Evolutionary conservation across 2,797 vertebrate genomes (phyloP), one percentile per base, ranked within the genome.

Genomic region (Carapus acus): DNA sequence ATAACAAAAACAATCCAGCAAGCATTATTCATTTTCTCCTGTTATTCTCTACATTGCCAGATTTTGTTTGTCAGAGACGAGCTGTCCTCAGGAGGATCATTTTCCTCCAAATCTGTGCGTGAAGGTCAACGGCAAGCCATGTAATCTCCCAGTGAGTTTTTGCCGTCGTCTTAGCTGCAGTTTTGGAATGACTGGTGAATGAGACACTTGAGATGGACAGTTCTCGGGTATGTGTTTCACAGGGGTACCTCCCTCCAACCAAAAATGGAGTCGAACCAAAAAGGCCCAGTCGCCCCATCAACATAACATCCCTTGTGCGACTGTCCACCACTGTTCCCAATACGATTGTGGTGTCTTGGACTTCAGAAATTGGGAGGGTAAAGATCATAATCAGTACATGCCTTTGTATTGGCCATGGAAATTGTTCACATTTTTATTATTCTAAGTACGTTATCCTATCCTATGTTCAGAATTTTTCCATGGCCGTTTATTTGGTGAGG

Each of bases 261-360:
- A 99, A 99, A 93, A 99, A 98, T 52, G 96, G 96, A 81, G 96
- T 99, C 51, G 96, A 99, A 92, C 96, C 96, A 92, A 99, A 99
- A 91, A 93, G 96, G 83, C 96, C 95, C 60, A 99, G 96, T 88
- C 87, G 96, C 83, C 92, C 95, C 68, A 97, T 99, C 79, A 99
- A 99, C 77, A 97, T 99, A 87, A 99, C 96, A 66, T 97, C 96
- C 82, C 90, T 98, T 43, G 90, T 99, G 48, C 88, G 94, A 49
- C 77, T 99, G 48, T 98, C 95, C 58, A 98, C 96, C 48, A 99
- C 95, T 24, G 93, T 95, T 52, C 96, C 96, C 73, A 99, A 99
- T 87, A 96, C 96, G 43, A 97, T 99, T 36, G 92, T 97, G 9
- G 96, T 95, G 50, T 99, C 96, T 0, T 99, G 96, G 96, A 98